Base-by-base conservation (phyloP, 2,888 invertebrate species). In the Eudasyphora cyanicolor region DNA sequence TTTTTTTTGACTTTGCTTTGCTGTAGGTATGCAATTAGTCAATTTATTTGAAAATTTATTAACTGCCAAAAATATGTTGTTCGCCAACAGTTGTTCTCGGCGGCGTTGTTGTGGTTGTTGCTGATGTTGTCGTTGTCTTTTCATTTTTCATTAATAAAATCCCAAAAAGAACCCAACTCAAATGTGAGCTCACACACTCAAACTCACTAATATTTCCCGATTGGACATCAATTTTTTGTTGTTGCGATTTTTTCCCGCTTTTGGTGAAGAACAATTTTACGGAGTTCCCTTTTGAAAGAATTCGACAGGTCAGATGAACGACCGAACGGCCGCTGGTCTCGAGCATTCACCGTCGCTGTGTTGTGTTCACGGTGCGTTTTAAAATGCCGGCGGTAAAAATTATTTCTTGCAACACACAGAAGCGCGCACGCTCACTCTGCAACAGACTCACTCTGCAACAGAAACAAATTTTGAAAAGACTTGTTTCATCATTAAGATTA, bases 1-100 rank as follows among this genome's bases (percentile, higher is more conserved):
- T 60, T 82, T 0, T 79, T 76, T 62, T 17, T 42, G 80, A 24
- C 57, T 64, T 60, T 42, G 49, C 84, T 71, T 62, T 85, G 89
- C 87, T 88, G 89, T 88, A 86, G 89, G 88, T 88, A 88, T 87
- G 87, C 89, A 89, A 90, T 90, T 90, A 89, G 89, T 90, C 90
- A 90, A 90, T 90, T 90, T 88, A 88, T 90, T 89, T 86, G 82
- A 84, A 88, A 89, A 89, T 90, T 90, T 89, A 90, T 90, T 87
- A 89, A 88, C 88, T 87, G 88, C 88, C 88, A 88, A 90, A 89
- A 88, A 85, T 81, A 73, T 82, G 71, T 79, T 81, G 76, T 86
- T 86, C 81, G 86, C 84, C 82, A 82, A 79, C 82, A 80, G 70
- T 73, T 67, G 54, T 67, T 19, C n/a, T n/a, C n/a, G n/a, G n/a